These are phyloP conservation scores for Gambelia wislizenii DNA, from an alignment of 2,797 vertebrate species.

Conservation along the genomic window DNA sequence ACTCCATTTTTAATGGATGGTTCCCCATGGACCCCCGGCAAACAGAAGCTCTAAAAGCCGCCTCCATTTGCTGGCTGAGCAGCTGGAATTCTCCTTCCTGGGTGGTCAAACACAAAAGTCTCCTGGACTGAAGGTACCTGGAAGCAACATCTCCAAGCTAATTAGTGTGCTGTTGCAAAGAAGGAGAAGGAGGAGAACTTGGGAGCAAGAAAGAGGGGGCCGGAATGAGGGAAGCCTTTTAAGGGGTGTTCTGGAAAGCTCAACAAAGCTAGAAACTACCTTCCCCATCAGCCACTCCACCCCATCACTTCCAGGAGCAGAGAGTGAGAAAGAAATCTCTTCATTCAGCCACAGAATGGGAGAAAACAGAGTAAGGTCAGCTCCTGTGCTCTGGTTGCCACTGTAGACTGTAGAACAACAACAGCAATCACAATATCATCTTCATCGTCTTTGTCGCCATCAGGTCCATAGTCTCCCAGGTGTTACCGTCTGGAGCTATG, in stretches of 20 bases:
- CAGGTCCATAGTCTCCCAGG: too few species aligned
- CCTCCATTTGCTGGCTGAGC: not conserved
- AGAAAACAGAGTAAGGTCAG: not conserved
- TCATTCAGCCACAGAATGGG: too few species aligned
- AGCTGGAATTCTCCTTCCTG: not conserved
- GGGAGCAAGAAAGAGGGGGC: not conserved
- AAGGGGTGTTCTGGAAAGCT: not conserved
- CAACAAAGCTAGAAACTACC: not conserved
- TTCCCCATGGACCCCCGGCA: conserved; percentile 37
- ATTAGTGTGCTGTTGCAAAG: not conserved
- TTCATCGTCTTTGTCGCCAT: too few species aligned
- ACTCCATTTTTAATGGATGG: conserved; percentile 44
- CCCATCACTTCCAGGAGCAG: not conserved
- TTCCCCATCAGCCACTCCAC: not conserved
- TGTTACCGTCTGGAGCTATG: too few species aligned
- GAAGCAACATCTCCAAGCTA: rapidly evolving
- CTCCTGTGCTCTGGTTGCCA: too few species aligned
- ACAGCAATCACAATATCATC: too few species aligned
- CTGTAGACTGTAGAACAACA: too few species aligned
- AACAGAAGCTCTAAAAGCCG: not conserved
- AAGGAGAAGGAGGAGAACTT: not conserved
- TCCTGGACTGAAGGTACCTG: not conserved
- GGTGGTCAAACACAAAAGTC: rapidly evolving
- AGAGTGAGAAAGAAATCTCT: not conserved
- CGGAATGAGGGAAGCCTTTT: not conserved